These are phyloP conservation scores for Ciconia maguari DNA, from an alignment of 2,113 vertebrate species.

Conservation along the genomic window DNA sequence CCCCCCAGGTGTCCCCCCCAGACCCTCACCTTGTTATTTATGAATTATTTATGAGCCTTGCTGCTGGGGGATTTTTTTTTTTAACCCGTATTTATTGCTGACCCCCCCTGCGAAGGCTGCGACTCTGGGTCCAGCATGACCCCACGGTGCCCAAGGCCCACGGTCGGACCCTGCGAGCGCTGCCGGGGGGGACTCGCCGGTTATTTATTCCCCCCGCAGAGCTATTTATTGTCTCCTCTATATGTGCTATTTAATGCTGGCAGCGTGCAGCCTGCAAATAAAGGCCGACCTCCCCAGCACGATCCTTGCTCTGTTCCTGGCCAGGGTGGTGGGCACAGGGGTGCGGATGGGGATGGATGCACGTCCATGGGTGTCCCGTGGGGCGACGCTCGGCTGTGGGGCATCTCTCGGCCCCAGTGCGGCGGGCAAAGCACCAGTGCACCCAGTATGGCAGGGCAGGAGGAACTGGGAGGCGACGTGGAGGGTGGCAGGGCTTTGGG, in stretches of 20 bases:
- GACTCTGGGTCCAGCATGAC: not conserved
- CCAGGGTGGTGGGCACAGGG: accelerated
- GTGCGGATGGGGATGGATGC: no score
- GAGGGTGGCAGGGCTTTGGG: not conserved
- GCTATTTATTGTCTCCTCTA: slow-evolving; percentile 28
- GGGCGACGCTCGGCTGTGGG: not conserved
- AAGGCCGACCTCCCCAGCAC: not conserved
- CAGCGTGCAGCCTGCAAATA: not conserved
- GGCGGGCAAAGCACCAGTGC: not conserved
- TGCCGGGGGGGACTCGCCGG: not conserved
- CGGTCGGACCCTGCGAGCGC: not conserved
- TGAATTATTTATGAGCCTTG: slow-evolving; percentile 39
- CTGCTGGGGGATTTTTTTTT: not conserved
- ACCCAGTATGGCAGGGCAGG: not conserved
- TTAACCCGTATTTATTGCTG: slow-evolving; percentile 14
- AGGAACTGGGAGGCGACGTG: not conserved
- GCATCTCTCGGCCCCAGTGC: not conserved
- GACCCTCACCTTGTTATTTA: not conserved
- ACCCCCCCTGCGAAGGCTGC: not conserved
- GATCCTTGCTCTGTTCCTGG: not conserved
- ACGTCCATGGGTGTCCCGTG: not conserved
- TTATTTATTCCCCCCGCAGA: slow-evolving; percentile 28
- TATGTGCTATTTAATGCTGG: not conserved
- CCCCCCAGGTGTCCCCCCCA: not conserved
- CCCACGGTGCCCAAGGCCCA: not conserved